Percentiles rank a stretch among this genome's conserved stretches.
Evolutionary conservation across 2,113 vertebrate genomes (phyloP).

Genomic region (Mixornis gularis): DNA sequence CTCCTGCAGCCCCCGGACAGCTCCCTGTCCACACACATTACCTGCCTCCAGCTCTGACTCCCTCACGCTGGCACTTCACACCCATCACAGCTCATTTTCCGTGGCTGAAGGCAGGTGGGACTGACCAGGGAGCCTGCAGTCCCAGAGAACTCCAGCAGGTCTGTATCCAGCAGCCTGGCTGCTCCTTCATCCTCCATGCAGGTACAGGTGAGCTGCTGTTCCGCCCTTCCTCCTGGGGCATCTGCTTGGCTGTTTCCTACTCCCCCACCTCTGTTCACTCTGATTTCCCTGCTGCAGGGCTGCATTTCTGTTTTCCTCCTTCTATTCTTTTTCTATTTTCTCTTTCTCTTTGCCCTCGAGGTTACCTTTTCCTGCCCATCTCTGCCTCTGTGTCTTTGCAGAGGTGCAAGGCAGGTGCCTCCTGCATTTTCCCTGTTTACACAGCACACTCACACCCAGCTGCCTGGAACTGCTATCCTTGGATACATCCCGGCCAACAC

Average conservation of each 20-base stretch:
- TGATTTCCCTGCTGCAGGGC: background rate
- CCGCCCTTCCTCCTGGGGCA: fast-evolving
- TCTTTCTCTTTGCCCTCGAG: background rate
- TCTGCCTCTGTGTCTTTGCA: background rate
- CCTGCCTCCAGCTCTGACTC: conserved; percentile 6
- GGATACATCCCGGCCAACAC: background rate
- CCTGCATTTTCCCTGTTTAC: background rate
- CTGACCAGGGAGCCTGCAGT: background rate
- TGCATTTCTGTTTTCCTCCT: background rate
- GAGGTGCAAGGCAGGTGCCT: background rate
- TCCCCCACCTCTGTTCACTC: background rate
- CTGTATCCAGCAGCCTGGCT: background rate
- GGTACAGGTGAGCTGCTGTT: background rate
- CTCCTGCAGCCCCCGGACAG: conserved; percentile 7
- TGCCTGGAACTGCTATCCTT: background rate
- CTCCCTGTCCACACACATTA: background rate
- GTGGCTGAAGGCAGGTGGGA: background rate
- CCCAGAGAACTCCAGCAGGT: background rate
- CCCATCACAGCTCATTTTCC: background rate
- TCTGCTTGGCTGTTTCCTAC: background rate
- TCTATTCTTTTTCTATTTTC: background rate
- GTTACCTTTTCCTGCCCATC: background rate
- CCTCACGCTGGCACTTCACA: background rate
- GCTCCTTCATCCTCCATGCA: fast-evolving
- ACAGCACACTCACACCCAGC: background rate